Evolutionary conservation across 92 coral and sea anemone genomes (phyloP).

Genomic region (Umimayanthus kanabou): DNA sequence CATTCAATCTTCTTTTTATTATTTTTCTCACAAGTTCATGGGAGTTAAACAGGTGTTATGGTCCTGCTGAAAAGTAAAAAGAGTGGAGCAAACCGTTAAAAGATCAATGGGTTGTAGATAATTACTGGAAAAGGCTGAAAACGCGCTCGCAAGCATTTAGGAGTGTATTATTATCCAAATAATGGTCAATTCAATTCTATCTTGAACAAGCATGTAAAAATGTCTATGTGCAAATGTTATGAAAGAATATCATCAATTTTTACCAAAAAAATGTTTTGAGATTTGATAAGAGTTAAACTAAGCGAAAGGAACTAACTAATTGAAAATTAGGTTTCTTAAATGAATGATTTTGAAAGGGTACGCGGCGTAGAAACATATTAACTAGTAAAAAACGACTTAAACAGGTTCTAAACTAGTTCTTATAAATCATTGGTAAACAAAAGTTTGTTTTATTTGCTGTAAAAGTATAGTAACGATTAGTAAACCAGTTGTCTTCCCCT

Average conservation of each 20-base stretch:
- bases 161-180: neutral
- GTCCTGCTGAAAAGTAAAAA: slow-evolving; percentile 2
- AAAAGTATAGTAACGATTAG: no score
- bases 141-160: neutral
- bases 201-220: neutral
- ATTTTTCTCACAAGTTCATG: slow-evolving; percentile 2
- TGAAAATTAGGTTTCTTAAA: neutral
- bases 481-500: no score
- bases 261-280: neutral
- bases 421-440: no score
- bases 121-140: neutral
- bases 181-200: neutral
- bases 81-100: neutral
- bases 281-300: neutral
- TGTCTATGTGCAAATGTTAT: neutral
- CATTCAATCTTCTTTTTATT: neutral
- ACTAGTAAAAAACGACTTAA: neutral
- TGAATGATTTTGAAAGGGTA: neutral
- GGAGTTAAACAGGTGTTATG: neutral
- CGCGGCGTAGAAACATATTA: neutral
- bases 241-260: neutral
- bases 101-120: neutral
- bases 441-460: no score
- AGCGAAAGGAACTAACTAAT: slow-evolving; percentile 7
- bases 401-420: neutral